phyloP scores from a whole-genome alignment of 2,113 vertebrate genomes.

The Typhlomys cinereus region DNA sequence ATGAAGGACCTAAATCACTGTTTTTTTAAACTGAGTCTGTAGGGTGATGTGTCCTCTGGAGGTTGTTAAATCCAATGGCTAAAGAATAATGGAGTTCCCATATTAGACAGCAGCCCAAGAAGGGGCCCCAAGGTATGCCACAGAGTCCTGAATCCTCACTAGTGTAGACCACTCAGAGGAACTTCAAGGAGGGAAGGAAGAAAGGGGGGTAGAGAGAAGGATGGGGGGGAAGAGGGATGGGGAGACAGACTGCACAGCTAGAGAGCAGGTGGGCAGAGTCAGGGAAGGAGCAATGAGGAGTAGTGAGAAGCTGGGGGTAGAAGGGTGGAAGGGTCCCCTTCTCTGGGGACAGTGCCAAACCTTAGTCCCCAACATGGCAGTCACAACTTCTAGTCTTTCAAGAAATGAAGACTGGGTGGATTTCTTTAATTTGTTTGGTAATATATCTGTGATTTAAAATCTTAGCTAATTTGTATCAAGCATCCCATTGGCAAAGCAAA shows the following conservation, averaged over 20 bases:
- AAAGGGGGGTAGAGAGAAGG: no score
- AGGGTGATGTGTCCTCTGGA: background rate
- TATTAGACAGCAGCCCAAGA: no score
- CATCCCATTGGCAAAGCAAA: background rate
- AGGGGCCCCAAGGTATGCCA: no score
- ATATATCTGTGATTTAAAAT: background rate
- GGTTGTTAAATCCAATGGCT: background rate
- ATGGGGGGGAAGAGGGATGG: no score
- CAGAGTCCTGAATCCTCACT: no score
- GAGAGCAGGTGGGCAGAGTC: background rate
- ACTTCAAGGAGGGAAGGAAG: no score
- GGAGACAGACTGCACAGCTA: background rate
- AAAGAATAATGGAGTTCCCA: no score
- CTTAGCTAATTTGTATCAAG: background rate
- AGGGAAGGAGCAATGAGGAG: background rate
- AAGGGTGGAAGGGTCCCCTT: no score
- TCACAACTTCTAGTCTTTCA: background rate
- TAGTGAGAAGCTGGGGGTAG: background rate
- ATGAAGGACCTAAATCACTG: background rate
- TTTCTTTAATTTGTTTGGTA: no score
- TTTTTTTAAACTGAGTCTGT: conserved; percentile 16
- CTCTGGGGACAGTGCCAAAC: background rate
- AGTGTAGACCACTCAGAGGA: no score
- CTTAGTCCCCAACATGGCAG: background rate
- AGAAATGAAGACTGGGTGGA: background rate